phyloP scores from a whole-genome alignment of 2,888 invertebrate species.

The Hirtodrosophila cameraria region DNA sequence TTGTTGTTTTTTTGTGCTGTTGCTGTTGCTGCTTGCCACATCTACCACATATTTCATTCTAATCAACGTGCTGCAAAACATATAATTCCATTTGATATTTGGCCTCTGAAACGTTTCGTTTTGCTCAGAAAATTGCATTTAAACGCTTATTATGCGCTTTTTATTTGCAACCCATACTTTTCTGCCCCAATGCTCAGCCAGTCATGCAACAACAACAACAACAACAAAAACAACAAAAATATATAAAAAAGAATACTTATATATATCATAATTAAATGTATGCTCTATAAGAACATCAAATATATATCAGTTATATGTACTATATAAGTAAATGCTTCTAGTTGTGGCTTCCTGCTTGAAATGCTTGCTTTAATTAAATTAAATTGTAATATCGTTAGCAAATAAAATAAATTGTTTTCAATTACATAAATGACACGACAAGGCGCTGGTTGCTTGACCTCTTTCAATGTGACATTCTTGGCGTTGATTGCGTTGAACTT shows the following conservation, averaged over 20 bases:
- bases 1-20: conserved; percentile 13
- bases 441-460: conserved; percentile 79
- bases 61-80: conserved; percentile 75
- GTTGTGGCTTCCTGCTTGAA: conserved; percentile 52
- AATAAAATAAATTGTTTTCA: conserved; percentile 77
- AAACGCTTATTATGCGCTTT: conserved; percentile 83
- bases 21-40: conserved; percentile 18
- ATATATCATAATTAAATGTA: conserved; percentile 6
- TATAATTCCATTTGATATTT: conserved; percentile 76
- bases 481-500: conserved; percentile 64
- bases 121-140: conserved; percentile 80
- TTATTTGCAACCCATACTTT: conserved; percentile 79
- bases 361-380: conserved; percentile 67
- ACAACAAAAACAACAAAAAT: too few species aligned
- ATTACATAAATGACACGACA: conserved; percentile 72
- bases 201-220: conserved; percentile 66
- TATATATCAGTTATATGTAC: background rate
- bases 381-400: conserved; percentile 75
- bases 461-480: conserved; percentile 82
- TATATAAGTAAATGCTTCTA: background rate
- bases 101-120: conserved; percentile 62
- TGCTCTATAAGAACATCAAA: background rate
- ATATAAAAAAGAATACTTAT: too few species aligned
- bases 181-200: conserved; percentile 57
- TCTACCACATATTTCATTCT: conserved; percentile 76